Conservation (phyloP, 2,888 invertebrate genomes). For the Drosophila prostipennis region DNA sequence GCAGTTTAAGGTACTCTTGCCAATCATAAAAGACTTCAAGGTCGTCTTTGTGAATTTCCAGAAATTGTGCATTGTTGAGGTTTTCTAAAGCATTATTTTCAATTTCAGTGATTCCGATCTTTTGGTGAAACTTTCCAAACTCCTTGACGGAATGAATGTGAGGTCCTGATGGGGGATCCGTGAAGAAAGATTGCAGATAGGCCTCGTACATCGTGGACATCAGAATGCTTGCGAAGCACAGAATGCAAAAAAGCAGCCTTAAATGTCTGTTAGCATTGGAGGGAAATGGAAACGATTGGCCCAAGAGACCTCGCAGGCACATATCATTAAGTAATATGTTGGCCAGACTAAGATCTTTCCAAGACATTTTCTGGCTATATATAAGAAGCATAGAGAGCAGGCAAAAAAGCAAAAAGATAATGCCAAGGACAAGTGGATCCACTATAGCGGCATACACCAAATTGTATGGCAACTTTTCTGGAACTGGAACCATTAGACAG, state of each 20-base stretch:
- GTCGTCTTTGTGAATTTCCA: not conserved
- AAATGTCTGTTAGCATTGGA: slow-evolving; percentile 15
- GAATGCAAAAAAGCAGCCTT: slow-evolving; percentile 43
- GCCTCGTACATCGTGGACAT: slow-evolving; percentile 63
- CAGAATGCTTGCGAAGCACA: slow-evolving; percentile 62
- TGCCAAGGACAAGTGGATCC: slow-evolving; percentile 19
- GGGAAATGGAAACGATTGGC: slow-evolving; percentile 58
- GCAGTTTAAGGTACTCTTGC: slow-evolving; percentile 1
- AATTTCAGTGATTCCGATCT: not conserved
- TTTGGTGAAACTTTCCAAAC: slow-evolving; percentile 1
- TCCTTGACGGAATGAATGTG: slow-evolving; percentile 24
- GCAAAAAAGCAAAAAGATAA: slow-evolving; percentile 32
- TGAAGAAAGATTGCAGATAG: slow-evolving; percentile 59
- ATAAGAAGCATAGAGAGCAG: slow-evolving; percentile 52
- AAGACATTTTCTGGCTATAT: slow-evolving; percentile 42
- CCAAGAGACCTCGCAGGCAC: slow-evolving; percentile 63
- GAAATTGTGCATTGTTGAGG: not conserved
- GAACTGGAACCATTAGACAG: slow-evolving; percentile 61
- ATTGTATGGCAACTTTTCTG: slow-evolving; percentile 36
- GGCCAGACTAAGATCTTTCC: slow-evolving; percentile 29
- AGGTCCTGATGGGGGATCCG: slow-evolving; percentile 31
- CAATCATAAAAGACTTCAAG: not conserved
- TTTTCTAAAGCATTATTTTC: not conserved
- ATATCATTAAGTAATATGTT: slow-evolving; percentile 60
- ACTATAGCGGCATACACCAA: slow-evolving; percentile 51